Conservation (phyloP, 2,888 invertebrate species). For the Prosopocoilus inquinatus region DNA sequence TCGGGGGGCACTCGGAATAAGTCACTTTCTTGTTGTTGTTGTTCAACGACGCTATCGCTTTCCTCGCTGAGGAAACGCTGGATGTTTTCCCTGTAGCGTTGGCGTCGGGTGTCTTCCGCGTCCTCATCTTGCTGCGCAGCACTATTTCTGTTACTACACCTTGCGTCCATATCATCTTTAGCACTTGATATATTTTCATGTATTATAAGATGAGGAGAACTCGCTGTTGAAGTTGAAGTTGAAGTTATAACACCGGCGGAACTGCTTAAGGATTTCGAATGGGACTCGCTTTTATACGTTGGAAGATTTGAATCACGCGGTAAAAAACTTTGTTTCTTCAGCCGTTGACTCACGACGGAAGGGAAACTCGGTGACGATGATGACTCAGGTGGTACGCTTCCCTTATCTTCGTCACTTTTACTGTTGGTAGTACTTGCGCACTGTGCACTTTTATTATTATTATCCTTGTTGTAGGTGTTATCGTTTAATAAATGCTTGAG, state of each 20-base stretch:
- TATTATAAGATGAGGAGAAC: neutral
- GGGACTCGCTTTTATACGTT: neutral
- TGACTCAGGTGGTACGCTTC: constrained; percentile 1
- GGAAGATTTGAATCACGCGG: constrained; percentile 17
- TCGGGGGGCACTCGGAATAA: constrained; percentile 1
- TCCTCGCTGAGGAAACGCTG: constrained; percentile 13
- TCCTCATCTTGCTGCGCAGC: constrained; percentile 2
- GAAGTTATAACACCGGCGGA: too few relatives aligned
- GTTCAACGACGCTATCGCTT: constrained; percentile 15
- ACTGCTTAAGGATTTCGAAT: neutral
- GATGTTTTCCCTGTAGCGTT: neutral
- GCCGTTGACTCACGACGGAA: constrained; percentile 24
- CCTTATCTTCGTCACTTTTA: constrained; percentile 13
- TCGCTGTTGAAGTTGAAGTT: too few relatives aligned
- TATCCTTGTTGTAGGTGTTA: constrained; percentile 3
- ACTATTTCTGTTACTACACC: constrained; percentile 22
- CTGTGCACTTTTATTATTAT: neutral
- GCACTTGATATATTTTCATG: constrained; percentile 11
- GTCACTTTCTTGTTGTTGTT: constrained; percentile 7
- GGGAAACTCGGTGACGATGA: neutral
- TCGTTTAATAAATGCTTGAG: constrained; percentile 35
- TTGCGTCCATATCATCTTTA: constrained; percentile 29
- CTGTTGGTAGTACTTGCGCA: constrained; percentile 23
- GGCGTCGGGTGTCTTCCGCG: constrained; percentile 12
- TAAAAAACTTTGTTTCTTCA: constrained; percentile 24